These are phyloP conservation scores for Alectoris magna DNA, from an alignment of 2,797 vertebrate genomes.

Conservation along the genomic window DNA sequence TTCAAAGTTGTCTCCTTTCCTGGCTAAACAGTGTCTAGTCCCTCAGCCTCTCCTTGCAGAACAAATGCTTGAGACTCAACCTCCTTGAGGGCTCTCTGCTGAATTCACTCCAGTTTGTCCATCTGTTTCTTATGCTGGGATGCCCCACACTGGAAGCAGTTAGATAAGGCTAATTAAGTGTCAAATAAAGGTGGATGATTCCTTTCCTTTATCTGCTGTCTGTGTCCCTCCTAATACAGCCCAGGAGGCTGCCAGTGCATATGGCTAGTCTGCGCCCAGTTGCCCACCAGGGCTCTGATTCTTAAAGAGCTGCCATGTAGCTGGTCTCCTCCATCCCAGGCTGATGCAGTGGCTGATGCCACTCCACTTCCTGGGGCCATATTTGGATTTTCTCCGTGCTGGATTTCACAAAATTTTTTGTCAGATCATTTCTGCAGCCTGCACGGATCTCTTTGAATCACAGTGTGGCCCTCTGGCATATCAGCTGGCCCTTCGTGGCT, in stretches of 20 bases:
- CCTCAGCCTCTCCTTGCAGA: not conserved
- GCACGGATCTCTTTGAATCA: not conserved
- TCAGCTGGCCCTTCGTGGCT: not conserved
- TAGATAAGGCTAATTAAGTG: not conserved
- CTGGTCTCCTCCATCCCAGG: not conserved
- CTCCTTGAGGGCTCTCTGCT: fast-evolving
- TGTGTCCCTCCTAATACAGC: not conserved
- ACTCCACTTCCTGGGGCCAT: not conserved
- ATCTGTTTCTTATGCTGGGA: not conserved
- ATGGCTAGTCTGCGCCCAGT: not conserved
- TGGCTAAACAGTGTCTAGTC: not conserved
- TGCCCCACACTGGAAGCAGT: not conserved
- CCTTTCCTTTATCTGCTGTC: not conserved
- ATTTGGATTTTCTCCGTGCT: not conserved
- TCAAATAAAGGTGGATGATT: not conserved
- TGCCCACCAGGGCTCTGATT: not conserved
- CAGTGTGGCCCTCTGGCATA: not conserved
- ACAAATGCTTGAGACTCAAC: not conserved
- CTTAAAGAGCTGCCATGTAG: not conserved
- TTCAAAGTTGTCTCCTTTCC: not conserved
- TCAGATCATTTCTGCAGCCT: not conserved
- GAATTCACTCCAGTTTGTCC: not conserved
- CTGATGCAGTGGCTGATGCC: not conserved
- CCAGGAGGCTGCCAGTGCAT: not conserved
- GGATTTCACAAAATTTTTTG: not conserved